Evolutionary conservation across 2,113 vertebrate genomes (phyloP), one percentile per base, ranked within the genome.

Genomic region (Arothron firmamentum): DNA sequence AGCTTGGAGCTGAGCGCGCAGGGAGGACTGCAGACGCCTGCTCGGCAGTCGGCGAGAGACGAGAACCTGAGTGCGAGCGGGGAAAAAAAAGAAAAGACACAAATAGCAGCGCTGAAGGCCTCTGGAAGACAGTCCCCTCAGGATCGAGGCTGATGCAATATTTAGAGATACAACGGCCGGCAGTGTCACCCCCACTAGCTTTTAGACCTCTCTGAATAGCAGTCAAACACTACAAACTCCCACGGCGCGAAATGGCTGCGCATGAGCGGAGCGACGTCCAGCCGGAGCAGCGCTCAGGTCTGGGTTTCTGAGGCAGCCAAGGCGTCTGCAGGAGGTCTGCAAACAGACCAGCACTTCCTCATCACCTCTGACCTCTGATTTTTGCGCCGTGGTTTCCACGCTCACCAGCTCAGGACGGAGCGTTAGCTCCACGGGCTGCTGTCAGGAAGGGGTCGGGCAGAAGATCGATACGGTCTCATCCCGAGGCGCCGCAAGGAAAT

Each of bases 171-270:
- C 77, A 82, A 52, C 76, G 77, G 76, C 46, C 83, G 65, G 66
- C 28, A 58, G 80, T 85, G 85, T 85, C 85, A 85, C 78, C 80
- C 65, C 79, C 23, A 51, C 76, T 72, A 69, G 81, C 87, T 88
- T 81, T 84, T 83, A 88, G 87, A 84, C 85, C 79, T 83, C 78
- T 84, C 74, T 77, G 85, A 88, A 88, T 83, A 85, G 83, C 77
- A 85, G 83, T 85, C 83, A 83, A 85, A 81, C 69, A 75, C 74
- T 9, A 47, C 67, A 59, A 64, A 41, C 66, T 84, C 74, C 83
- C 81, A 46, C 38, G 69, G 56, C 78, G 75, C 81, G 61, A 59
- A 67, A 76, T 56, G 59, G 62, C 66, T 70, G 68, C 67, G 63
- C 62, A 55, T 49, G 45, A 70, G 52, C 49, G 43, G 75, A 59